Percentiles rank a stretch among this genome's conserved stretches.
phyloP scores from a whole-genome alignment of 2,797 vertebrate species.

The Cichlasoma orientale region DNA sequence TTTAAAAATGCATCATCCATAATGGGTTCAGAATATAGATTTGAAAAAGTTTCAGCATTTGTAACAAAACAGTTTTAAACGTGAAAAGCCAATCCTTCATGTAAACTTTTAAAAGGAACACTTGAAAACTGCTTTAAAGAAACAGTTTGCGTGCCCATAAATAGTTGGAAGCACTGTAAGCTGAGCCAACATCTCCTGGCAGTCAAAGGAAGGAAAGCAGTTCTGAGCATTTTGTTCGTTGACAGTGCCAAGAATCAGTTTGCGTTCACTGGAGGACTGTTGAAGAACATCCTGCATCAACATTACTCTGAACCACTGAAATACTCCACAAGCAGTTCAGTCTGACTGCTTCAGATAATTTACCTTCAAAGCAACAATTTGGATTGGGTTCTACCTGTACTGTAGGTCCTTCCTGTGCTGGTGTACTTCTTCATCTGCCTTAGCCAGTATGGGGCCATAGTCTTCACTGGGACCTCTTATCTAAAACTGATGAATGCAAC shows the following conservation, averaged over 20 bases:
- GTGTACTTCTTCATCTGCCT: neutral
- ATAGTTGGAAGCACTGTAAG: conserved; percentile 10
- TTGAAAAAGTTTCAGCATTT: neutral
- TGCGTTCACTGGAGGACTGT: conserved; percentile 8
- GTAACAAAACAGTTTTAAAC: neutral
- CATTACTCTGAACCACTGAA: neutral
- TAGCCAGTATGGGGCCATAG: neutral
- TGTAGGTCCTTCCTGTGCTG: neutral
- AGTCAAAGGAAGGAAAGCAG: conserved; percentile 20
- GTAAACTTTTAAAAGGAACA: conserved; percentile 5
- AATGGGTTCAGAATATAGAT: neutral
- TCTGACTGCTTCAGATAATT: neutral
- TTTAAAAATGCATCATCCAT: neutral
- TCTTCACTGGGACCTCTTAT: neutral
- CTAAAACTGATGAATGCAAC: neutral
- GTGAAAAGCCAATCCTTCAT: neutral
- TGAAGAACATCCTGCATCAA: conserved; percentile 6
- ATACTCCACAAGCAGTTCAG: neutral
- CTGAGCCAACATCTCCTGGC: conserved; percentile 36
- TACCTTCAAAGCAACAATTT: neutral
- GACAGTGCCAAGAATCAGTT: conserved; percentile 15
- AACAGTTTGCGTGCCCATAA: conserved; percentile 14
- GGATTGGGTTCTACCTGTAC: neutral
- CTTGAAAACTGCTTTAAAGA: neutral
- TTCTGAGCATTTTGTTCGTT: conserved; percentile 30